Percentiles rank a stretch among this genome's conserved stretches.
Evolutionary conservation across 2,113 vertebrate species (phyloP).

Genomic region (Otus sunia): DNA sequence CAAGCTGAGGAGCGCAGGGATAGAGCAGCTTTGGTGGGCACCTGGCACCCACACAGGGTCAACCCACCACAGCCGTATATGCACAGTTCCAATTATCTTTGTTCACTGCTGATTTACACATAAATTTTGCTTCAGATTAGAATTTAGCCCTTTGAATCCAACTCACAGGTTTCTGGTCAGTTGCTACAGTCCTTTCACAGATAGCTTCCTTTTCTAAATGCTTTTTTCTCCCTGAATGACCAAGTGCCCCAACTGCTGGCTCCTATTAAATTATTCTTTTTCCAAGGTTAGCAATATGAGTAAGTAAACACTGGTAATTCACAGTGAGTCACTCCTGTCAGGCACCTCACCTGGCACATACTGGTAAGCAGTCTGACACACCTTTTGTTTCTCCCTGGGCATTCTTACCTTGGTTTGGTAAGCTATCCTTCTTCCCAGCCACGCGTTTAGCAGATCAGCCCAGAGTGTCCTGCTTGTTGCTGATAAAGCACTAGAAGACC

Average conservation of each 20-base stretch:
- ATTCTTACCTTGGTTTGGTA: background rate
- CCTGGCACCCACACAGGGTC: background rate
- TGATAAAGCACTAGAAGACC: background rate
- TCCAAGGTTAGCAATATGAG: background rate
- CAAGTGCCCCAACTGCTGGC: background rate
- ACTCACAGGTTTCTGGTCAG: background rate
- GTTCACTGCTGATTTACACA: background rate
- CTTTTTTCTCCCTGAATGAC: background rate
- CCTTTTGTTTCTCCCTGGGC: background rate
- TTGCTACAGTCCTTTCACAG: background rate
- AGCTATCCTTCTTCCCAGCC: background rate
- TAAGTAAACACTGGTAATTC: background rate
- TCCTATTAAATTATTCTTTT: background rate
- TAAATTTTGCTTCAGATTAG: background rate
- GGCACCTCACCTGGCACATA: background rate
- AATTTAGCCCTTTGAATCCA: background rate
- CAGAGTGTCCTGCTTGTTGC: background rate
- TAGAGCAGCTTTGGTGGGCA: background rate
- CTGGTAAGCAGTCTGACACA: background rate
- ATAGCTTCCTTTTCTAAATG: background rate
- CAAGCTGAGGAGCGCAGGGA: background rate
- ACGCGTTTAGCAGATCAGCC: background rate
- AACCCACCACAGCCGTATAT: background rate
- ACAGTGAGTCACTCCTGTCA: background rate
- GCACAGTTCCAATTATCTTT: background rate